Evolutionary conservation across 2,797 vertebrate genomes (phyloP).

Genomic region (Sciurus carolinensis): DNA sequence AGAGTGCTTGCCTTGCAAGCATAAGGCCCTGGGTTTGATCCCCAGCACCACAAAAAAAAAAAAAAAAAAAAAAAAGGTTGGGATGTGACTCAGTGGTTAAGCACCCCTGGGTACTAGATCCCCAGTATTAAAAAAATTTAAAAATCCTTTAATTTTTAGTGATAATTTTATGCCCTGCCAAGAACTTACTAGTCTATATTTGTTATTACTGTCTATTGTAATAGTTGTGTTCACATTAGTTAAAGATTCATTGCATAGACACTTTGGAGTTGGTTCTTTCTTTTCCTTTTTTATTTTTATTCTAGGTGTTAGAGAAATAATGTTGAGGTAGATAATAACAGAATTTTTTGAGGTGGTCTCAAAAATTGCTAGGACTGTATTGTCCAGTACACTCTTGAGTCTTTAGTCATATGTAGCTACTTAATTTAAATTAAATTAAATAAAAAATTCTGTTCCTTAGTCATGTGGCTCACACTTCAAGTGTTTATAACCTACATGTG

Average conservation of each 20-base stretch:
- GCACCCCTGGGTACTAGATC: no score
- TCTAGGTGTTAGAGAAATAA: constrained; percentile 46
- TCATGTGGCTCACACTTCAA: background rate
- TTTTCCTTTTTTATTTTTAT: background rate
- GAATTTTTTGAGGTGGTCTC: constrained; percentile 21
- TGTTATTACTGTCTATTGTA: constrained; percentile 25
- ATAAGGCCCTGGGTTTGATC: no score
- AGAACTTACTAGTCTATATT: constrained; percentile 22
- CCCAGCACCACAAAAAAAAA: no score
- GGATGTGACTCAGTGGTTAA: no score
- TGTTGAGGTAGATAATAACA: background rate
- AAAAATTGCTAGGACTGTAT: background rate
- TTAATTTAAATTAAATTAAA: background rate
- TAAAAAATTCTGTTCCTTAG: background rate
- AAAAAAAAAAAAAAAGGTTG: no score
- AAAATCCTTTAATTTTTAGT: background rate
- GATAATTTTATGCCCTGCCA: constrained; percentile 37
- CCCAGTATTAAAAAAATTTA: no score
- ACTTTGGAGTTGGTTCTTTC: background rate
- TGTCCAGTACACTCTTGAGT: background rate
- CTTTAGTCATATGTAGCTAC: background rate
- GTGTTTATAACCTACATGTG: background rate
- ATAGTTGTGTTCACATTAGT: background rate
- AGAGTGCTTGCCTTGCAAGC: no score
- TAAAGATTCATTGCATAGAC: background rate